Evolutionary conservation across 2,797 vertebrate species (phyloP).

Genomic region (Enteromius argenteus): DNA sequence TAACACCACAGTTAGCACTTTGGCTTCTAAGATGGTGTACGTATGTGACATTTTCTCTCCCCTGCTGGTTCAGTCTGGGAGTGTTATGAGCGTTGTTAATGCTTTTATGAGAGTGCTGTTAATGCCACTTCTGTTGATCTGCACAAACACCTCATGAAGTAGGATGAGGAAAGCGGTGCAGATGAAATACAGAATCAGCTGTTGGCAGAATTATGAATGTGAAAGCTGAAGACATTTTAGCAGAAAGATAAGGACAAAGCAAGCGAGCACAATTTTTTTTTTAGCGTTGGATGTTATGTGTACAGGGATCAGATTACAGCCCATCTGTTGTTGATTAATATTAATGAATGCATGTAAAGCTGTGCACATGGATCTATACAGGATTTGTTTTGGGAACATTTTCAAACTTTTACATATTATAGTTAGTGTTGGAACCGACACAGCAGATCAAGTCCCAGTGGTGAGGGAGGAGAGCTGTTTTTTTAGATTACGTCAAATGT

Average conservation of each 20-base stretch:
- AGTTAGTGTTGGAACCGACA: neutral
- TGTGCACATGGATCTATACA: conserved; percentile 23
- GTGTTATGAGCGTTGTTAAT: conserved; percentile 12
- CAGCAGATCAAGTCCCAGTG: neutral
- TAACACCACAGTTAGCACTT: conserved; percentile 29
- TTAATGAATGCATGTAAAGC: conserved; percentile 66
- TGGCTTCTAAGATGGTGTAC: conserved; percentile 6
- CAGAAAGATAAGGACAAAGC: conserved; percentile 22
- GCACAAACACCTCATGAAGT: conserved; percentile 29
- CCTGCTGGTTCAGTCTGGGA: conserved; percentile 8
- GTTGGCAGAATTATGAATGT: neutral
- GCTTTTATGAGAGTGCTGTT: neutral
- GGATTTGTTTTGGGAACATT: conserved; percentile 38
- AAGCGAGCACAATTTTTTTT: neutral
- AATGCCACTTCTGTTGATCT: conserved; percentile 34
- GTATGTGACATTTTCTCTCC: conserved; percentile 17
- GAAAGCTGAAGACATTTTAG: neutral
- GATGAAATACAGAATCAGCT: conserved; percentile 23
- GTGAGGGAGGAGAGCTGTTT: conserved; percentile 8
- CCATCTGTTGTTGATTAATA: conserved; percentile 72
- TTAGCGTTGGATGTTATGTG: conserved; percentile 24
- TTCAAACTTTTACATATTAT: neutral
- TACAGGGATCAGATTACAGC: conserved; percentile 59
- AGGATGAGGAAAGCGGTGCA: neutral
- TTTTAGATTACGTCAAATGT: neutral